Evolutionary conservation across 2,113 vertebrate species (phyloP).

Genomic region (Buteo buteo): DNA sequence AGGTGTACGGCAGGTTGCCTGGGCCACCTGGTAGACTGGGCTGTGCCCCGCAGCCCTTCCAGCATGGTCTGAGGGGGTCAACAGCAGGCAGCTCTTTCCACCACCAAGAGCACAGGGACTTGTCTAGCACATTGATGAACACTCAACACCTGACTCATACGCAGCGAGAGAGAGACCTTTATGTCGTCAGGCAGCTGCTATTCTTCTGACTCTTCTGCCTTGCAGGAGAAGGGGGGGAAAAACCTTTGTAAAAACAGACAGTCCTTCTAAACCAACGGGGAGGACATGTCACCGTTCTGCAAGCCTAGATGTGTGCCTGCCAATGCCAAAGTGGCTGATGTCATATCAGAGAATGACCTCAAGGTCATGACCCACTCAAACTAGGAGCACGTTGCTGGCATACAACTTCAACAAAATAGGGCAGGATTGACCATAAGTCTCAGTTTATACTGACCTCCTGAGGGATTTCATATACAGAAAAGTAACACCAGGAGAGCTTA

Average conservation of each 20-base stretch:
- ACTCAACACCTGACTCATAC: neutral
- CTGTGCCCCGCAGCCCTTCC: neutral
- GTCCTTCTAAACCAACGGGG: neutral
- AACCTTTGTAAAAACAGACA: neutral
- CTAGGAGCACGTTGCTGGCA: neutral
- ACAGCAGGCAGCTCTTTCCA: neutral
- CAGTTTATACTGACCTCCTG: neutral
- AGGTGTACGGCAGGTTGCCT: neutral
- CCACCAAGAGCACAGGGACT: neutral
- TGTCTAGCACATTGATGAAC: neutral
- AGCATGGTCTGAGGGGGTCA: neutral
- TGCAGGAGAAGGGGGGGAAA: neutral
- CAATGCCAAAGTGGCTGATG: neutral
- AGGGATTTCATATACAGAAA: neutral
- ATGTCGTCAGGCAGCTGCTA: neutral
- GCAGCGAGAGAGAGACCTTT: rapidly evolving
- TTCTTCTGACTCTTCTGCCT: neutral
- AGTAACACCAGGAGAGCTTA: neutral
- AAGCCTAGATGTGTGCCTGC: neutral
- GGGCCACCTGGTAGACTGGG: neutral
- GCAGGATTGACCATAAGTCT: neutral
- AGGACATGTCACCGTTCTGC: neutral
- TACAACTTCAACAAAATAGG: neutral
- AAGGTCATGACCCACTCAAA: neutral
- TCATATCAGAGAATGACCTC: neutral